Evolutionary conservation across 2,113 vertebrate species (phyloP).

Genomic region (Chiloscyllium plagiosum): DNA sequence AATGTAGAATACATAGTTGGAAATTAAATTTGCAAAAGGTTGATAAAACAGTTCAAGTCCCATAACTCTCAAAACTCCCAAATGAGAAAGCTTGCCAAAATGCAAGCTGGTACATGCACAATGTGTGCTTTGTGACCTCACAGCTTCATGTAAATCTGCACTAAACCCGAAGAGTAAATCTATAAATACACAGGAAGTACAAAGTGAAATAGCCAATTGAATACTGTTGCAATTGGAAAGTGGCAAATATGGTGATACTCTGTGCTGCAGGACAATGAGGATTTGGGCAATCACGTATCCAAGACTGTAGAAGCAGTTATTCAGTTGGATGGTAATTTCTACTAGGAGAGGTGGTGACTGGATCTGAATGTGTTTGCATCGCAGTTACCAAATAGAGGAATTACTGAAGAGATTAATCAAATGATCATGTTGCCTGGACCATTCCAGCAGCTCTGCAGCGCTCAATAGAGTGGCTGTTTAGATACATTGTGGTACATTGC

Average conservation of each 20-base stretch:
- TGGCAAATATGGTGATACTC: not conserved
- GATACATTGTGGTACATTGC: too few relatives aligned
- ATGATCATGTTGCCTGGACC: not conserved
- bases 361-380: not conserved
- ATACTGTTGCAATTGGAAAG: not conserved
- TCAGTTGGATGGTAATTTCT: not conserved
- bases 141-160: not conserved
- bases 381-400: not conserved
- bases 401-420: not conserved
- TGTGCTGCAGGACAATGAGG: not conserved
- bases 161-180: too few relatives aligned
- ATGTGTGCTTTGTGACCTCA: not conserved
- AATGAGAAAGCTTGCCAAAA: not conserved
- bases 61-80: not conserved
- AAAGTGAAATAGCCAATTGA: not conserved
- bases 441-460: too few relatives aligned
- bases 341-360: not conserved
- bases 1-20: not conserved
- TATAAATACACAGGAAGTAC: not conserved
- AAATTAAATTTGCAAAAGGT: constrained; percentile 6
- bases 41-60: constrained; percentile 7
- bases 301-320: not conserved
- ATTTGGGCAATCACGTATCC: not conserved
- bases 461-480: too few relatives aligned
- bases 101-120: not conserved